phyloP scores from a whole-genome alignment of 2,113 vertebrate genomes.

The Furnarius figulus region DNA sequence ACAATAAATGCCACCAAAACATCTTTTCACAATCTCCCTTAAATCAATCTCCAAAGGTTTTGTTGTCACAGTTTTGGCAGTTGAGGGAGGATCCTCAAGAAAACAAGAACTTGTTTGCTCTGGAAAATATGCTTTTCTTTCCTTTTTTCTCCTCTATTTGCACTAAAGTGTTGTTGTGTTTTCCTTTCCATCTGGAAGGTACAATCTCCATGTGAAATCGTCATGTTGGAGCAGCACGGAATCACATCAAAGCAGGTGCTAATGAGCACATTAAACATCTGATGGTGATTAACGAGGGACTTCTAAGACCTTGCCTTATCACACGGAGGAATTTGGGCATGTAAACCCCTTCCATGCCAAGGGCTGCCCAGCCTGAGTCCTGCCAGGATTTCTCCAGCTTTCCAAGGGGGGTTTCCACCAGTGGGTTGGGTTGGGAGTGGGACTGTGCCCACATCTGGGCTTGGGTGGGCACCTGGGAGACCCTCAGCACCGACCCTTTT shows the following conservation, averaged over 20 bases:
- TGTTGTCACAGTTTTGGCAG: slow-evolving; percentile 6
- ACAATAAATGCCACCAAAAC: background rate
- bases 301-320: background rate
- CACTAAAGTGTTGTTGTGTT: background rate
- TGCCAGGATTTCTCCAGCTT: background rate
- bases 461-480: background rate
- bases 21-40: background rate
- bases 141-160: background rate
- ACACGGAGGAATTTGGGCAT: background rate
- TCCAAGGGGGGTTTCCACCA: background rate
- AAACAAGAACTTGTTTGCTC: slow-evolving; percentile 29
- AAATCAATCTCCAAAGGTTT: background rate
- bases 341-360: background rate
- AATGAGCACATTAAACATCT: background rate
- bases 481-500: background rate
- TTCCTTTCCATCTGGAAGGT: slow-evolving; percentile 27
- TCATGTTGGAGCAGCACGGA: background rate
- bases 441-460: background rate
- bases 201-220: background rate
- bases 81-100: slow-evolving; percentile 8
- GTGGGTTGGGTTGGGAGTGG: background rate
- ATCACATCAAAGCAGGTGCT: background rate
- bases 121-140: slow-evolving; percentile 15
- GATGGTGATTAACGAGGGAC: background rate
- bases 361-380: background rate